Conservation (phyloP, 2,888 invertebrate genomes). For the Nymphalis urticae region DNA sequence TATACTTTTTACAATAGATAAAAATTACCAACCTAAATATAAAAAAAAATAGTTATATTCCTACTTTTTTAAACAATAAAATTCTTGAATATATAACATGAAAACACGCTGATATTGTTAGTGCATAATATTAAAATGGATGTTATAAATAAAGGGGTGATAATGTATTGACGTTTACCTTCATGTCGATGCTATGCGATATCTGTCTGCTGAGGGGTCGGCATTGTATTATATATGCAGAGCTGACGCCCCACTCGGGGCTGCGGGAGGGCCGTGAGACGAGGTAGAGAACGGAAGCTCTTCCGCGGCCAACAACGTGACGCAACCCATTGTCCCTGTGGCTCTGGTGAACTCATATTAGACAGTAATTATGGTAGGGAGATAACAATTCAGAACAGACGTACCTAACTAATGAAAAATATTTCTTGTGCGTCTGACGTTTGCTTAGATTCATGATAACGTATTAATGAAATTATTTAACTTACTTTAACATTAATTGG, state of each 20-base stretch:
- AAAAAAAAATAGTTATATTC: no score
- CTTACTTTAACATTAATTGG: no score
- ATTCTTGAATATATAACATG: not conserved
- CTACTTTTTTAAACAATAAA: not conserved
- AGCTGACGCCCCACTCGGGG: conserved; percentile 66
- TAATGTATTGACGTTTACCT: conserved; percentile 55
- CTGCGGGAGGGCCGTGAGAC: conserved; percentile 58
- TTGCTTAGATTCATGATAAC: not conserved
- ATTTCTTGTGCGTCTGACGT: not conserved
- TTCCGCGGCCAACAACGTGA: conserved; percentile 57
- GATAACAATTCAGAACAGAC: conserved; percentile 27
- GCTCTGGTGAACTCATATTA: conserved; percentile 41
- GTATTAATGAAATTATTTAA: not conserved
- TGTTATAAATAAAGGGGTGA: conserved; percentile 37
- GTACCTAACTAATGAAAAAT: conserved; percentile 1
- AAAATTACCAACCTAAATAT: no score
- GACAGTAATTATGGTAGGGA: conserved; percentile 42
- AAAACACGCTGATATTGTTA: no score
- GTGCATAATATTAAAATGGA: not conserved
- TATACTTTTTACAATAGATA: no score
- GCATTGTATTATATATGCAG: conserved; percentile 70
- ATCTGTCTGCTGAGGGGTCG: conserved; percentile 65
- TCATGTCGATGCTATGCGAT: conserved; percentile 75
- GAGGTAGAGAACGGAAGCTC: conserved; percentile 64
- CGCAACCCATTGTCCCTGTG: conserved; percentile 71